Conservation (phyloP, 2,888 invertebrate genomes). For the Stenolophus ochropezus region DNA sequence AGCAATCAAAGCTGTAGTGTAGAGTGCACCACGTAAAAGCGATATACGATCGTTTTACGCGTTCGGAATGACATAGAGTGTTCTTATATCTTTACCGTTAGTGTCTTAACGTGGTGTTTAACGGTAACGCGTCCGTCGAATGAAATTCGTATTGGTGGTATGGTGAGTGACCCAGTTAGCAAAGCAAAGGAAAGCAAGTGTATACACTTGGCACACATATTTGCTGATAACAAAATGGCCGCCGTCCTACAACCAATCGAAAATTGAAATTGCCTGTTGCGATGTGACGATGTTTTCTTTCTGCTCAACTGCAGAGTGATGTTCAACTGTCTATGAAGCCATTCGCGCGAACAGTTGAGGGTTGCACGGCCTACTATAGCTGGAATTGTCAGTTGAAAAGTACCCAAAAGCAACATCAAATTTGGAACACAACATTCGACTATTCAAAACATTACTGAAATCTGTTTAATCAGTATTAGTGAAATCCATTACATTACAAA, state of each 20-base stretch:
- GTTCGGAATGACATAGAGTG: not conserved
- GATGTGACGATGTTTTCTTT: not conserved
- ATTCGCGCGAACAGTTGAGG: not conserved
- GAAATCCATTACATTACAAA: not conserved
- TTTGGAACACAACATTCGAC: not conserved
- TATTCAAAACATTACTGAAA: too few relatives aligned
- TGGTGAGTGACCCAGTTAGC: constrained; percentile 35
- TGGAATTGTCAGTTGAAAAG: not conserved
- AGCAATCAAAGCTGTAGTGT: too few relatives aligned
- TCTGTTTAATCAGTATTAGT: too few relatives aligned
- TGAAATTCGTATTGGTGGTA: constrained; percentile 50
- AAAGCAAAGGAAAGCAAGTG: constrained; percentile 53
- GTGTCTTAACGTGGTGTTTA: constrained; percentile 6
- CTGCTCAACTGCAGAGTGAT: not conserved
- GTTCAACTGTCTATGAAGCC: not conserved
- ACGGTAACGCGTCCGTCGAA: constrained; percentile 41
- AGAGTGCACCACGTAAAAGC: too few relatives aligned
- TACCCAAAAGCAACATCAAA: not conserved
- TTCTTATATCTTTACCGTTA: not conserved
- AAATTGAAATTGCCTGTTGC: constrained; percentile 28
- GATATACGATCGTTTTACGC: not conserved
- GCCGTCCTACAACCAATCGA: constrained; percentile 28
- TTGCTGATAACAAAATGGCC: constrained; percentile 50
- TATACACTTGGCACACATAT: constrained; percentile 56
- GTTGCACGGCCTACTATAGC: not conserved